Evolutionary conservation across 2,888 invertebrate genomes (phyloP).

Genomic region (Noctua fimbriata): DNA sequence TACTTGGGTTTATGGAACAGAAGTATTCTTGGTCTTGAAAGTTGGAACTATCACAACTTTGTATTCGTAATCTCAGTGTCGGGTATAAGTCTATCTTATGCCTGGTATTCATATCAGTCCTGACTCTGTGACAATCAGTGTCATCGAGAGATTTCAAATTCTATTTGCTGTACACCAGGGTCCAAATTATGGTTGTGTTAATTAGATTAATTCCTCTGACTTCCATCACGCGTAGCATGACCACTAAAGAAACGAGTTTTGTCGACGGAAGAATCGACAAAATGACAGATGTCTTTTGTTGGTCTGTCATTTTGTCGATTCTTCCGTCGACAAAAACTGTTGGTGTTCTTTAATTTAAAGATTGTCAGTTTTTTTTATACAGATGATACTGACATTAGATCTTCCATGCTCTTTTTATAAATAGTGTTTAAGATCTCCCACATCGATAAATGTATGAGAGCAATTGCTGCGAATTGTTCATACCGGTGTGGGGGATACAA

Average conservation of each 20-base stretch:
- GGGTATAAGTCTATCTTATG: neutral
- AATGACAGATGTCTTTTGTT: no score
- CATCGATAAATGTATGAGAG: neutral
- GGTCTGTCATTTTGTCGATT: no score
- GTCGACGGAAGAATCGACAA: no score
- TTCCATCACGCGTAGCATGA: neutral
- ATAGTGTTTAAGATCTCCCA: slow-evolving; percentile 16
- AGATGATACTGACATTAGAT: neutral
- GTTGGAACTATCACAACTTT: neutral
- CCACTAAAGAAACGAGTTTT: no score
- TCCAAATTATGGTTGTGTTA: neutral
- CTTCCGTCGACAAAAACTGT: no score
- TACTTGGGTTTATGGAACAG: slow-evolving; percentile 24
- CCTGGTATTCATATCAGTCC: neutral
- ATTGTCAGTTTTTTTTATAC: neutral
- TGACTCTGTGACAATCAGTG: neutral
- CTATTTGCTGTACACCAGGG: neutral
- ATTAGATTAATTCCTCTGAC: neutral
- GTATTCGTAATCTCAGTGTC: neutral
- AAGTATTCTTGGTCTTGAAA: neutral
- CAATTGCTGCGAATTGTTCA: slow-evolving; percentile 12
- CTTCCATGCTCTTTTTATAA: neutral
- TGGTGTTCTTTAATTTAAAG: neutral
- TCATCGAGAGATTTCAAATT: neutral
- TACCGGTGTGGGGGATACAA: slow-evolving; percentile 11